Conservation (phyloP, 2,888 invertebrate species). For the Drosophila sordidula region DNA sequence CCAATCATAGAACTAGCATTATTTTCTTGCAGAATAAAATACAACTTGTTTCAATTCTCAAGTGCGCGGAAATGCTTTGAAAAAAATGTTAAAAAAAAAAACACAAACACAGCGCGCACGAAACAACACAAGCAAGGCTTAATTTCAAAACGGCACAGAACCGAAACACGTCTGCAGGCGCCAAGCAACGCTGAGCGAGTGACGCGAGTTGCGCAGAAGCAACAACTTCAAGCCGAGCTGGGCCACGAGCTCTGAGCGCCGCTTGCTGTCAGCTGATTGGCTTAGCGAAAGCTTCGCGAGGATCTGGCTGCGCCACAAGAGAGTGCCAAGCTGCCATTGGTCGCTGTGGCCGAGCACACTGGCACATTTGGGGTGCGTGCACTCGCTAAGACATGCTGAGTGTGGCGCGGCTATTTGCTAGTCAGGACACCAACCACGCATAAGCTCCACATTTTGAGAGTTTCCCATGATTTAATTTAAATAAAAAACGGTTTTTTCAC, state of each 20-base stretch:
- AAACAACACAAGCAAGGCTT: background rate
- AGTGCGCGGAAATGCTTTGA: constrained; percentile 11
- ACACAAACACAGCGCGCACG: constrained; percentile 11
- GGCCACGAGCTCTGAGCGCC: constrained; percentile 20
- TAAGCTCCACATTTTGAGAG: background rate
- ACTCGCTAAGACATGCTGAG: constrained; percentile 7
- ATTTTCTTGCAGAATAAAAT: constrained; percentile 7
- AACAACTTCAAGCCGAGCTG: constrained; percentile 47
- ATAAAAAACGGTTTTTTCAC: constrained; percentile 38
- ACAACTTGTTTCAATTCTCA: constrained; percentile 8
- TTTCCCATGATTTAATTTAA: background rate
- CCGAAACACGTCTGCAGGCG: constrained; percentile 53
- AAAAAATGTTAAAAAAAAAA: background rate
- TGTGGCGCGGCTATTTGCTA: constrained; percentile 1
- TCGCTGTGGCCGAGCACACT: background rate
- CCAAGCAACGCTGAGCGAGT: constrained; percentile 53
- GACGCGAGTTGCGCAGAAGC: constrained; percentile 30
- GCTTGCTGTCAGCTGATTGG: constrained; percentile 43
- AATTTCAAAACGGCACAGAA: background rate
- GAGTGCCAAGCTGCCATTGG: constrained; percentile 18
- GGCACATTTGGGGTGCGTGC: constrained; percentile 26
- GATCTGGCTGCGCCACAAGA: constrained; percentile 20
- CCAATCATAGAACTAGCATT: constrained; percentile 52
- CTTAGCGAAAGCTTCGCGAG: constrained; percentile 22
- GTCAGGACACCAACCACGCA: constrained; percentile 25